A percentile compares a stretch with the other conserved stretches of the same genome.
These are phyloP conservation scores for Pollimyrus isidori DNA, from an alignment of 2,113 vertebrate genomes.

Conservation along the genomic window DNA sequence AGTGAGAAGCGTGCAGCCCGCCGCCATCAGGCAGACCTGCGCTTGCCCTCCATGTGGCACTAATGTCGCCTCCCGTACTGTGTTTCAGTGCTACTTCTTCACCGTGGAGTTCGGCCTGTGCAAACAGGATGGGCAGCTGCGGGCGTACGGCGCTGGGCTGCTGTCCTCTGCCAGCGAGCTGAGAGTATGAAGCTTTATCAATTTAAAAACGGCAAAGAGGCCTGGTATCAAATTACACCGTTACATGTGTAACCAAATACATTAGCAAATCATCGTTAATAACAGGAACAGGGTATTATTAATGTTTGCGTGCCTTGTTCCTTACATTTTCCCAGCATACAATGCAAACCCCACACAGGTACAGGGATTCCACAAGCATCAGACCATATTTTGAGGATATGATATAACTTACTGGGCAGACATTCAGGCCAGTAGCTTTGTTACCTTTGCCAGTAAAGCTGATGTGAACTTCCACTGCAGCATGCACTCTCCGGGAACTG, in stretches of 20 bases:
- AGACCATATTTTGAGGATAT: neutral
- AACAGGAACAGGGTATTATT: neutral
- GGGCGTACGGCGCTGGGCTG: conserved; percentile 89
- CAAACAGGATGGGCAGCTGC: conserved; percentile 86
- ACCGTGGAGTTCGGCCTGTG: conserved; percentile 96
- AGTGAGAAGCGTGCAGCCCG: conserved; percentile 54
- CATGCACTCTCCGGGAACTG: conserved; percentile 68
- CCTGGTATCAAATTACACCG: neutral
- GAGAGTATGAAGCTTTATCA: conserved; percentile 61
- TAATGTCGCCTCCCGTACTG: neutral
- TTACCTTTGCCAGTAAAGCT: neutral
- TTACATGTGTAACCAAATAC: neutral
- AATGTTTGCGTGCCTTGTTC: neutral
- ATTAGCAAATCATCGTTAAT: neutral
- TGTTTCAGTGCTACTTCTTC: conserved; percentile 91
- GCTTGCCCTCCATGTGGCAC: neutral
- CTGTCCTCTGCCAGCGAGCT: conserved; percentile 95
- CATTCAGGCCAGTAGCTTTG: neutral
- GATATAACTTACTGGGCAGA: neutral
- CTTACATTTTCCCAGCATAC: neutral
- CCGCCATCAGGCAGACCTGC: neutral
- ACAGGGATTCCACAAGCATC: neutral
- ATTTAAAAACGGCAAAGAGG: neutral
- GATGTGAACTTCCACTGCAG: conserved; percentile 38
- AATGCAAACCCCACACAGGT: neutral